Conservation (phyloP, 2,797 vertebrate species). For the Rhabdomys pumilio region DNA sequence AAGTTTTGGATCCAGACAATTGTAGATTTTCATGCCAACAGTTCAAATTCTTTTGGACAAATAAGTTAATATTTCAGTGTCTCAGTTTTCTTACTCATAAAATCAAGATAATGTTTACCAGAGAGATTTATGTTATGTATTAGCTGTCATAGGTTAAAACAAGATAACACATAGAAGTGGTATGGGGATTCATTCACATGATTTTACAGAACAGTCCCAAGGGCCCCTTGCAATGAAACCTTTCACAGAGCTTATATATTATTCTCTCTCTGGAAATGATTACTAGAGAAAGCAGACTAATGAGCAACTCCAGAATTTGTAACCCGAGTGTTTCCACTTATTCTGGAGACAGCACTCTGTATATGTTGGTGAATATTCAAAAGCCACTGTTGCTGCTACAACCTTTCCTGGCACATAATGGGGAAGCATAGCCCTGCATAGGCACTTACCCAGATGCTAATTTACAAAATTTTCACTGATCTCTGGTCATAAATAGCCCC, state of each 20-base stretch:
- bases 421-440: neutral
- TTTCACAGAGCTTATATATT: neutral
- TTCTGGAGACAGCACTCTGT: slow-evolving; percentile 14
- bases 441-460: slow-evolving; percentile 22
- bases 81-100: neutral
- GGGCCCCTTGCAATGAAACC: neutral
- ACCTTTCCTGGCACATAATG: slow-evolving; percentile 25
- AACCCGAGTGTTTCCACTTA: slow-evolving; percentile 17
- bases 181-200: neutral
- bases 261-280: neutral
- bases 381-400: slow-evolving; percentile 34
- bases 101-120: neutral
- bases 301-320: neutral
- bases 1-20: neutral
- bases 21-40: neutral
- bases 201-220: neutral
- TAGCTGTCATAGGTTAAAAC: neutral
- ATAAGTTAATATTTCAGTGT: neutral
- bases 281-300: neutral
- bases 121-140: neutral
- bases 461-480: slow-evolving; percentile 11
- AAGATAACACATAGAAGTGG: neutral
- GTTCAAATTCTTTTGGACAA: neutral
- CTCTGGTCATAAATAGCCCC: neutral
- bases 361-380: neutral